A percentile compares a stretch with the other conserved stretches of the same genome.
These are phyloP conservation scores for Allygus modestus DNA, from an alignment of 2,888 invertebrate species.

Conservation along the genomic window DNA sequence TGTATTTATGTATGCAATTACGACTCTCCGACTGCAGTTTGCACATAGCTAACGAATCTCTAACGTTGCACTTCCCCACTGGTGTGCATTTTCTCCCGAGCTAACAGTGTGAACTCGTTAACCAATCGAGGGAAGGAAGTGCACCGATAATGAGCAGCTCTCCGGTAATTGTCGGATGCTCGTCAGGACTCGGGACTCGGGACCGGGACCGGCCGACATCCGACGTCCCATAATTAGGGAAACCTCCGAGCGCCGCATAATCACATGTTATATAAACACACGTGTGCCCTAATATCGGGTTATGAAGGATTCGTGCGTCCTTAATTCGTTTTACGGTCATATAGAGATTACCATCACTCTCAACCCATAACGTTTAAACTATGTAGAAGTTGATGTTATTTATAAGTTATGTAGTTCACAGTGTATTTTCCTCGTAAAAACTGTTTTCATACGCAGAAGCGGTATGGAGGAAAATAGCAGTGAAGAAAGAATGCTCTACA, in stretches of 20 bases:
- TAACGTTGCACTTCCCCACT: background rate
- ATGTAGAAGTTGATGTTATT: too few species aligned
- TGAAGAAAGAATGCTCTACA: background rate
- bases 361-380: too few species aligned
- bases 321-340: background rate
- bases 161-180: background rate
- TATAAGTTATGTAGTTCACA: background rate
- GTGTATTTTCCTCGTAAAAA: background rate
- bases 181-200: too few species aligned
- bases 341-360: too few species aligned
- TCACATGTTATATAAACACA: background rate
- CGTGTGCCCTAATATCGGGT: background rate
- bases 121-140: conserved; percentile 17
- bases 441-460: background rate
- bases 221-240: background rate
- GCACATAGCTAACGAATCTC: too few species aligned
- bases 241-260: background rate
- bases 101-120: conserved; percentile 20
- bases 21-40: too few species aligned
- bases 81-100: background rate
- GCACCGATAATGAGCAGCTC: conserved; percentile 6
- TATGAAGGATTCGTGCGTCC: background rate
- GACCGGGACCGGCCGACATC: background rate
- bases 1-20: too few species aligned
- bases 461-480: background rate